A percentile compares a stretch with the other conserved stretches of the same genome.
Conservation (phyloP, 2,113 vertebrate genomes). For the Paramisgurnus dabryanus region DNA sequence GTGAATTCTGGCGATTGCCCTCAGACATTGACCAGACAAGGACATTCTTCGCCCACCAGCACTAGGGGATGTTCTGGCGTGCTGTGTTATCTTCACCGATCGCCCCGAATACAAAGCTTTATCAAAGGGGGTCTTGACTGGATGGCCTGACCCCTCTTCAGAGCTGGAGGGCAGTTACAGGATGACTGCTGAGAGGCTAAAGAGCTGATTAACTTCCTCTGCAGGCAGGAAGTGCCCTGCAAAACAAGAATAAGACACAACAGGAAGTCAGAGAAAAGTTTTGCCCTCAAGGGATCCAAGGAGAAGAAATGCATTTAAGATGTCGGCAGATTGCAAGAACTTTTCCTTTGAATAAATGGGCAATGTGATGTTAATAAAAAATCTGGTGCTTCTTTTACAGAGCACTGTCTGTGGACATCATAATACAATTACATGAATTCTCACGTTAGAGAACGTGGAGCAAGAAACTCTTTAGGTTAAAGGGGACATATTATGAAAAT, state of each 20-base stretch:
- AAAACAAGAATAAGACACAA: constrained; percentile 49
- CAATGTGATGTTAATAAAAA: constrained; percentile 20
- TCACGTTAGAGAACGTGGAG: no score
- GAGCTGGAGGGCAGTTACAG: constrained; percentile 61
- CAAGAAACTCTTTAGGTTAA: no score
- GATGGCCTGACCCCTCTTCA: constrained; percentile 41
- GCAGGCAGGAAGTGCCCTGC: constrained; percentile 51
- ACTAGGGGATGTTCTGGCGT: constrained; percentile 33
- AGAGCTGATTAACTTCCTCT: constrained; percentile 73
- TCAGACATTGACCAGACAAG: constrained; percentile 60
- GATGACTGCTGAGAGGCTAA: constrained; percentile 75
- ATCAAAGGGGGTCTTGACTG: constrained; percentile 43
- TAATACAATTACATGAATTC: no score
- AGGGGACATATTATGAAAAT: no score
- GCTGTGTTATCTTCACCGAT: constrained; percentile 46
- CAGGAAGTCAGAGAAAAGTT: constrained; percentile 41
- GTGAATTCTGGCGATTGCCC: constrained; percentile 43
- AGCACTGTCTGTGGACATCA: not conserved
- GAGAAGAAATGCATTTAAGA: constrained; percentile 44
- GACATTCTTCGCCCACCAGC: constrained; percentile 47
- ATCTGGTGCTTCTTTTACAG: not conserved
- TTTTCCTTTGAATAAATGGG: not conserved
- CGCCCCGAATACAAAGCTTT: constrained; percentile 45
- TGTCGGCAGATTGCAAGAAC: not conserved
- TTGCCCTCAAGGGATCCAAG: constrained; percentile 42